Percentiles rank a stretch among this genome's conserved stretches.
Conservation (phyloP, 2,888 invertebrate species). For the Drosophila putrida region DNA sequence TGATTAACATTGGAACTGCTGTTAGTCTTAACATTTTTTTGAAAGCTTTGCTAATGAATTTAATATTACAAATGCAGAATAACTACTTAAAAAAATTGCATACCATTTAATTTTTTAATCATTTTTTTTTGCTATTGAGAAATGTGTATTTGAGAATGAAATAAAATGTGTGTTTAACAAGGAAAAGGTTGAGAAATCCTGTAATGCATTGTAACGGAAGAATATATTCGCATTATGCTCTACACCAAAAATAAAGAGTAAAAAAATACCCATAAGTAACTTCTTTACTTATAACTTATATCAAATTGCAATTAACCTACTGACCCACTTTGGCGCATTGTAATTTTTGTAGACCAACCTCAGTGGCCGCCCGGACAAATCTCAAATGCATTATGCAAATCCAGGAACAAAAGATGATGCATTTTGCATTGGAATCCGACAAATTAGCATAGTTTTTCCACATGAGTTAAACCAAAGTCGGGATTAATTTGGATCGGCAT, state of each 20-base stretch:
- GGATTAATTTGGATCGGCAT: conserved; percentile 67
- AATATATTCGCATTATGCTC: not conserved
- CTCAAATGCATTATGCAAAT: conserved; percentile 68
- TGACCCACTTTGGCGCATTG: conserved; percentile 10
- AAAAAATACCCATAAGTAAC: not conserved
- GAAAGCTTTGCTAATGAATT: too few relatives aligned
- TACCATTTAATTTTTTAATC: too few relatives aligned
- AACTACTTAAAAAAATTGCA: too few relatives aligned
- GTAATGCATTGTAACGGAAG: too few relatives aligned
- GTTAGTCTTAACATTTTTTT: too few relatives aligned
- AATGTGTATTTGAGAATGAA: too few relatives aligned
- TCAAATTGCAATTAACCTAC: conserved; percentile 11
- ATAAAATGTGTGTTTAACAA: too few relatives aligned
- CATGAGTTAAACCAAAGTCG: conserved; percentile 69
- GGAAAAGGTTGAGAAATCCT: too few relatives aligned
- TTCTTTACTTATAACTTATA: not conserved
- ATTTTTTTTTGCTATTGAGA: too few relatives aligned
- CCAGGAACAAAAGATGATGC: conserved; percentile 50
- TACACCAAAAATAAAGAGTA: not conserved
- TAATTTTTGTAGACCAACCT: conserved; percentile 22
- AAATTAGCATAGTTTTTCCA: conserved; percentile 82
- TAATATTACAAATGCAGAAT: too few relatives aligned
- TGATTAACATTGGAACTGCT: too few relatives aligned
- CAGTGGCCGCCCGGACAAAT: conserved; percentile 46
- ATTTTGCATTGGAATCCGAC: conserved; percentile 49